Base-by-base conservation (phyloP, 2,113 vertebrate genomes). In the Prunella himalayana region DNA sequence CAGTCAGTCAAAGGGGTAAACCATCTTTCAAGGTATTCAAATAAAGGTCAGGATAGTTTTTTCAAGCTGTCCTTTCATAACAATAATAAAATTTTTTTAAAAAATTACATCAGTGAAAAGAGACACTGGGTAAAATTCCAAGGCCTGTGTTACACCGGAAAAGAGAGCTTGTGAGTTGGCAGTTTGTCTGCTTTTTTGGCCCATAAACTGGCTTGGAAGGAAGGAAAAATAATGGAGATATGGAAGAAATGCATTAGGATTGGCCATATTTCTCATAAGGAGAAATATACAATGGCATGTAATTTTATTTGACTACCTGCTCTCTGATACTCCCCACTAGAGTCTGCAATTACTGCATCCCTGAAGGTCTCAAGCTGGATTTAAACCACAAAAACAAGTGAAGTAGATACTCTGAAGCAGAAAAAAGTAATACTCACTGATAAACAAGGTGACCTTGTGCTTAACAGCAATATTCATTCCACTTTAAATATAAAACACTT, bases 401-500 rank as follows among this genome's bases (percentile, higher is more conserved):
- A 73, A 90, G 76, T 44, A 41, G 44, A 65, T 22, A 78, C 30
- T 20, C 13, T 50, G 42, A 85, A 79, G 75, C 19, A 85, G 56
- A 85, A 92, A 77, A 93, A 68, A 22, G 27, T 61, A 79, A 73
- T 39, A 60, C n/a, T 60, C 53, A n/a, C 59, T 81, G 37, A 78
- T 88, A 88, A 87, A 84, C 35, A 93, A 69, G 64, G 21, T 78
- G 69, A 84, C 22, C 18, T 73, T 72, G 24, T 65, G 54, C 70
- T 72, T 82, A 85, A 85, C 24, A 51, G 35, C 71, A 53, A 17
- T 4, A 33, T 39, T 90, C 7, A 18, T 61, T 65, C 25, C 21
- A 56, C 60, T 73, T 89, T 69, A 90, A 84, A 84, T 57, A 78
- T 42, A 70, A 64, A 87, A 33, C 37, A 39, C 35, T 71, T 79